Evolutionary conservation across 2,888 invertebrate species (phyloP).

Genomic region (Pollenia amentaria): DNA sequence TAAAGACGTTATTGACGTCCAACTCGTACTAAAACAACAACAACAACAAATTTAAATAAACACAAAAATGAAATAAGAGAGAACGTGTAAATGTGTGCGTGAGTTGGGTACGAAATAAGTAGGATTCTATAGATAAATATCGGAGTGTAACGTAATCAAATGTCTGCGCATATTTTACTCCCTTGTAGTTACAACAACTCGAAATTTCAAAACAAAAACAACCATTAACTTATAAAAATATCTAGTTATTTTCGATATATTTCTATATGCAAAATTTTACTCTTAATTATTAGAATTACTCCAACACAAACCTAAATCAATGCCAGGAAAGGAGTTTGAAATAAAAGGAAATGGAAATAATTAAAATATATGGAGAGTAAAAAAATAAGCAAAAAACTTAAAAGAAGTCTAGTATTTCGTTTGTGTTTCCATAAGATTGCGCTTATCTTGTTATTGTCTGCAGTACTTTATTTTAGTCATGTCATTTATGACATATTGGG

Average conservation of each 20-base stretch:
- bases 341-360: slow-evolving; percentile 25
- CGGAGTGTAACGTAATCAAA: slow-evolving; percentile 48
- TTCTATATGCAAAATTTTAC: neutral
- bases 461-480: slow-evolving; percentile 4
- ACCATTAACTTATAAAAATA: slow-evolving; percentile 6
- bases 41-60: slow-evolving; percentile 6
- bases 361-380: too few relatives aligned
- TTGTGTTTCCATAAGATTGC: slow-evolving; percentile 26
- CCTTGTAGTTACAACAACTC: slow-evolving; percentile 39
- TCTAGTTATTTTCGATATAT: slow-evolving; percentile 13
- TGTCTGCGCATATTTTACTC: slow-evolving; percentile 69
- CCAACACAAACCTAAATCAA: neutral
- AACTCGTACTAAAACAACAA: slow-evolving; percentile 28
- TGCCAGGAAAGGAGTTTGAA: neutral
- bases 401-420: slow-evolving; percentile 56
- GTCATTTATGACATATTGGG: neutral
- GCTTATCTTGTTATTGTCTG: slow-evolving; percentile 51
- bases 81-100: slow-evolving; percentile 16
- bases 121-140: slow-evolving; percentile 31
- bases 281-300: neutral
- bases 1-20: slow-evolving; percentile 66
- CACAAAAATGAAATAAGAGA: neutral
- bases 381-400: neutral
- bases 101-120: neutral
- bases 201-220: slow-evolving; percentile 11